These are phyloP conservation scores for Macrosiphum euphorbiae DNA, from an alignment of 2,888 invertebrate species.

Conservation along the genomic window DNA sequence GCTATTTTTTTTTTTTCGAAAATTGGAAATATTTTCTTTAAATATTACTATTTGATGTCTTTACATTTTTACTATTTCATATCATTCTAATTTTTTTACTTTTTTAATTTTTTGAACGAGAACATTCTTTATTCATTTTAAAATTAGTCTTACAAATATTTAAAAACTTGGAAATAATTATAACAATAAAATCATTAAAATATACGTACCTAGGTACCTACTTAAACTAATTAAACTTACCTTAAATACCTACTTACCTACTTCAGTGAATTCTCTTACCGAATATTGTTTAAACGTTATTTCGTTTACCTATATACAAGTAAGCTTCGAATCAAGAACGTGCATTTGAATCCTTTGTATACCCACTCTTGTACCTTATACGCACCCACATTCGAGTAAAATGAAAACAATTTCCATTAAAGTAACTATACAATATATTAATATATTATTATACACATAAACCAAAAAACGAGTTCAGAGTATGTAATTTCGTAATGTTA, in stretches of 20 bases:
- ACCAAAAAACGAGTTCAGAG: not conserved
- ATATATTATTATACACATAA: not conserved
- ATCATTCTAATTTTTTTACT: too few relatives aligned
- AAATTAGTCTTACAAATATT: not conserved
- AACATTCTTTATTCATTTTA: too few relatives aligned
- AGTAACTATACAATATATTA: not conserved
- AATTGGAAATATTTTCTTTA: not conserved
- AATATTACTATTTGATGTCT: not conserved
- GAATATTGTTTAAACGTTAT: not conserved
- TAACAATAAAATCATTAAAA: not conserved
- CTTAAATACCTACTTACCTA: too few relatives aligned
- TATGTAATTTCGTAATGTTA: not conserved
- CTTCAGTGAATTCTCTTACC: not conserved
- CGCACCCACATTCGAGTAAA: not conserved
- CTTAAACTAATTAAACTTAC: too few relatives aligned
- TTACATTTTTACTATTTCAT: too few relatives aligned
- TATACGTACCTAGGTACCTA: not conserved
- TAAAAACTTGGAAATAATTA: not conserved
- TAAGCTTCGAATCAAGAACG: not conserved
- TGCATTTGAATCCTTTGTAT: not conserved
- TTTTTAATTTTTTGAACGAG: too few relatives aligned
- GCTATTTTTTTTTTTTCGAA: not conserved
- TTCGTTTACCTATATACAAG: not conserved
- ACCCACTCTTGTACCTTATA: not conserved
- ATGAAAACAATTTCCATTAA: not conserved